These are phyloP conservation scores for Uropetala carovei DNA, from an alignment of 2,888 invertebrate genomes.

Conservation along the genomic window DNA sequence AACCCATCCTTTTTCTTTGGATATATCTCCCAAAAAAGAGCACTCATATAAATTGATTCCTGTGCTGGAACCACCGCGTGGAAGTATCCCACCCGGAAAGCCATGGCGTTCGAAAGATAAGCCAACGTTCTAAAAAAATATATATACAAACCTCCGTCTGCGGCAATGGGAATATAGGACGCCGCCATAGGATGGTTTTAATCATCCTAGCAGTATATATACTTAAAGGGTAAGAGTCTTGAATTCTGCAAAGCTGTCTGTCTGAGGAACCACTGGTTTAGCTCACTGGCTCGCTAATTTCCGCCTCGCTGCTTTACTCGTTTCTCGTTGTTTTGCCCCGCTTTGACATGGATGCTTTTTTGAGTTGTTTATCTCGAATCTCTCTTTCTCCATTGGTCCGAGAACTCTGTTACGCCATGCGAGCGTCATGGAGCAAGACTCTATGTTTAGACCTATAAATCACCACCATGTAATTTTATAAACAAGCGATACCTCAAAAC, in stretches of 20 bases:
- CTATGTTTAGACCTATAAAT: background rate
- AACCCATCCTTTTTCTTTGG: background rate
- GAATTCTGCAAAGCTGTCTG: background rate
- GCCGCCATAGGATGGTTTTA: background rate
- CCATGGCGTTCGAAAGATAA: background rate
- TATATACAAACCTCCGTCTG: background rate
- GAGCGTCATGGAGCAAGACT: background rate
- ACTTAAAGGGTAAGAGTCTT: background rate
- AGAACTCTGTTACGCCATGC: background rate
- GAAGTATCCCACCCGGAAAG: constrained; percentile 4
- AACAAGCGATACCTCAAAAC: too few species aligned
- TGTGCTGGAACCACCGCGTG: background rate
- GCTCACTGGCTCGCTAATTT: constrained; percentile 1
- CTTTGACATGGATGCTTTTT: background rate
- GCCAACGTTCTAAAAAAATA: background rate
- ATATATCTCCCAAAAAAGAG: background rate
- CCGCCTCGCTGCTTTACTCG: background rate
- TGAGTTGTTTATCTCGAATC: background rate
- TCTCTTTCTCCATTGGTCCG: background rate
- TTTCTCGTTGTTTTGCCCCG: background rate
- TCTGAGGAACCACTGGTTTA: background rate
- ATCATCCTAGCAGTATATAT: background rate
- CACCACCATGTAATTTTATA: background rate
- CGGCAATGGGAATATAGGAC: background rate
- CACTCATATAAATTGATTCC: constrained; percentile 25